phyloP scores from a whole-genome alignment of 2,113 vertebrate genomes.

The Paratilapia polleni region DNA sequence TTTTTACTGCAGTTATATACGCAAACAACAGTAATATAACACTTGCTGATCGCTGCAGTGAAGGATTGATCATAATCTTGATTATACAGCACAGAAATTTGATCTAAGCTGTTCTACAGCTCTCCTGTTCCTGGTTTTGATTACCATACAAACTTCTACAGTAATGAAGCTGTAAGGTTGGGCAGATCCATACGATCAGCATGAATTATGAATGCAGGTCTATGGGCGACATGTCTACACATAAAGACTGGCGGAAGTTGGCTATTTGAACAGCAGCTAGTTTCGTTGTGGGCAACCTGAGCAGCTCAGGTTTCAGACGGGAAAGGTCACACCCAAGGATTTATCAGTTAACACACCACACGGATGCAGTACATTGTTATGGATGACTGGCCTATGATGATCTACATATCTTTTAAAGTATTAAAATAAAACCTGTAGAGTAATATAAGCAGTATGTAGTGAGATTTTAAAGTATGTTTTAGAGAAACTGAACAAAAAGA shows the following conservation, averaged over 20 bases:
- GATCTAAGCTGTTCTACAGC: conserved; percentile 4
- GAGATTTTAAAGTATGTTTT: not conserved
- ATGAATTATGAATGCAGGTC: conserved; percentile 61
- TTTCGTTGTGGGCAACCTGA: not conserved
- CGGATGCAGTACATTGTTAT: not conserved
- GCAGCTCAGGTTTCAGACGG: conserved; percentile 53
- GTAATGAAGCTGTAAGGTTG: conserved; percentile 16
- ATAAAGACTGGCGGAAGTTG: conserved; percentile 17
- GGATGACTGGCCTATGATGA: not conserved
- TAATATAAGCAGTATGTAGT: not conserved
- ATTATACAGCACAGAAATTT: conserved; percentile 35
- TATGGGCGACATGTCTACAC: conserved; percentile 15
- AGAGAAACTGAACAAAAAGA: not conserved
- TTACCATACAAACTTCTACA: conserved; percentile 29
- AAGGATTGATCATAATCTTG: conserved; percentile 25
- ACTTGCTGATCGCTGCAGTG: not conserved
- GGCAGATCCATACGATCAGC: conserved; percentile 32
- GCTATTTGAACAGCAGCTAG: conserved; percentile 46
- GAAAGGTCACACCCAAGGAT: conserved; percentile 54
- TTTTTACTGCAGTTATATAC: not conserved
- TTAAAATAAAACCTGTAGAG: not conserved
- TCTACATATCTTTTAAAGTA: not conserved
- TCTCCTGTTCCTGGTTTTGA: conserved; percentile 50
- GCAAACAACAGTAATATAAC: not conserved
- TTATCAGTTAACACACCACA: not conserved